A percentile compares a stretch with the other conserved stretches of the same genome.
phyloP scores from a whole-genome alignment of 2,888 invertebrate species.

The Sericinus montela region DNA sequence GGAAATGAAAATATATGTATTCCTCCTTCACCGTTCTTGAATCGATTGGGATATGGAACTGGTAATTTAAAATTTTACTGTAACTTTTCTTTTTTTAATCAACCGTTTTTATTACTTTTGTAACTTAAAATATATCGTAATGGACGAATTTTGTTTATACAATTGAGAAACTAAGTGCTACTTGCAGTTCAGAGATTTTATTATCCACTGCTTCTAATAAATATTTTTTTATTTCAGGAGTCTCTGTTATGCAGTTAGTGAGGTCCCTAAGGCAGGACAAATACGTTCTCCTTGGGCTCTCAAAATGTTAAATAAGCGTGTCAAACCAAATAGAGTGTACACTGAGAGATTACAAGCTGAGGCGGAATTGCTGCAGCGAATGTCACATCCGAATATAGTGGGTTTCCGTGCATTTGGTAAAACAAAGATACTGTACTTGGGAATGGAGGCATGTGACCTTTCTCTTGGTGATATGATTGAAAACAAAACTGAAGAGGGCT shows the following conservation, averaged over 20 bases:
- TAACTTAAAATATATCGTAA: no score
- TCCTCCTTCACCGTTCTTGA: conserved; percentile 86
- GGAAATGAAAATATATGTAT: conserved; percentile 65
- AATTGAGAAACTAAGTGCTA: no score
- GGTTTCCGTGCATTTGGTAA: conserved; percentile 83
- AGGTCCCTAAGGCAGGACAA: conserved; percentile 84
- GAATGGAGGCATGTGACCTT: conserved; percentile 87
- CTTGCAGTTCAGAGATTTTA: no score
- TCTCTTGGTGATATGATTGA: conserved; percentile 88
- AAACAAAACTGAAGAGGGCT: conserved; percentile 75
- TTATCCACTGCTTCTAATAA: no score
- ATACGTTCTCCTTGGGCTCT: conserved; percentile 92
- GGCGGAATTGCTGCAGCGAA: conserved; percentile 82
- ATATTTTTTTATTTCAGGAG: conserved; percentile 69
- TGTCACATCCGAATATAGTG: conserved; percentile 90
- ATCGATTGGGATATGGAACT: conserved; percentile 87
- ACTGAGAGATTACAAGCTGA: conserved; percentile 83
- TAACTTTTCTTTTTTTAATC: no score
- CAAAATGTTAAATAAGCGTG: conserved; percentile 82
- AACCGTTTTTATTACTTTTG: no score
- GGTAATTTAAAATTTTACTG: conserved; percentile 56
- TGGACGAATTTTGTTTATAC: no score
- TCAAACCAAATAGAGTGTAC: conserved; percentile 61
- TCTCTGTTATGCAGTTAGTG: conserved; percentile 87
- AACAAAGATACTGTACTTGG: conserved; percentile 81